These are phyloP conservation scores for Tetranychus urticae DNA, from an alignment of 1,140 invertebrate species.

Conservation along the genomic window DNA sequence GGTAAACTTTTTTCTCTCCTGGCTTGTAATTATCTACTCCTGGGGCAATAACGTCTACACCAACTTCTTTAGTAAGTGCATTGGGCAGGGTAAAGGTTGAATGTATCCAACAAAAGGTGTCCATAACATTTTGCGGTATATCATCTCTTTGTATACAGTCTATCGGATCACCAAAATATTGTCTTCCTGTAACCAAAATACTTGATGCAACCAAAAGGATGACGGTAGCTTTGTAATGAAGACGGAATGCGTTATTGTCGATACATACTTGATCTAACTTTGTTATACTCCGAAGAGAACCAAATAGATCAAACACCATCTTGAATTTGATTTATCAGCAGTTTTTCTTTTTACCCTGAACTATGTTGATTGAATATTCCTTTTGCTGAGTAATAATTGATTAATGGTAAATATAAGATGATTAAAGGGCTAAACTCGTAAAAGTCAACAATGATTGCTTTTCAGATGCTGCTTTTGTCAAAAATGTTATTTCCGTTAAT, in stretches of 20 bases:
- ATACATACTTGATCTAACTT: slow-evolving; percentile 75
- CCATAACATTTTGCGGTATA: slow-evolving; percentile 58
- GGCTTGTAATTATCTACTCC: slow-evolving; percentile 15
- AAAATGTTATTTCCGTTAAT: too few species aligned
- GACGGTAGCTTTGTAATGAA: slow-evolving; percentile 83
- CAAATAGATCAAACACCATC: slow-evolving; percentile 64
- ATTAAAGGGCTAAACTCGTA: too few species aligned
- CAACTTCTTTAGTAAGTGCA: slow-evolving; percentile 13
- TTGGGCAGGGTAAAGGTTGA: slow-evolving; percentile 37
- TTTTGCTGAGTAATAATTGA: too few species aligned
- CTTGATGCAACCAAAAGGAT: slow-evolving; percentile 75
- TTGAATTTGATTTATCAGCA: background rate
- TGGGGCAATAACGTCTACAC: slow-evolving; percentile 15
- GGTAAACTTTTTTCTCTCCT: slow-evolving; percentile 13
- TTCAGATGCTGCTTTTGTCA: too few species aligned
- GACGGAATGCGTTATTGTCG: slow-evolving; percentile 77
- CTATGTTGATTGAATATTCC: too few species aligned
- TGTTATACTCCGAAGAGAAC: slow-evolving; percentile 64
- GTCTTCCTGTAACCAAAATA: slow-evolving; percentile 67
- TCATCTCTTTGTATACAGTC: slow-evolving; percentile 67
- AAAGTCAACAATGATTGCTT: too few species aligned
- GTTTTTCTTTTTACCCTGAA: too few species aligned
- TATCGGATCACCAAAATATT: slow-evolving; percentile 83
- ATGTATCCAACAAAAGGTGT: slow-evolving; percentile 77
- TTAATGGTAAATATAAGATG: too few species aligned